Evolutionary conservation across 1,140 invertebrate genomes (phyloP).

Genomic region (Trichogramma pretiosum): DNA sequence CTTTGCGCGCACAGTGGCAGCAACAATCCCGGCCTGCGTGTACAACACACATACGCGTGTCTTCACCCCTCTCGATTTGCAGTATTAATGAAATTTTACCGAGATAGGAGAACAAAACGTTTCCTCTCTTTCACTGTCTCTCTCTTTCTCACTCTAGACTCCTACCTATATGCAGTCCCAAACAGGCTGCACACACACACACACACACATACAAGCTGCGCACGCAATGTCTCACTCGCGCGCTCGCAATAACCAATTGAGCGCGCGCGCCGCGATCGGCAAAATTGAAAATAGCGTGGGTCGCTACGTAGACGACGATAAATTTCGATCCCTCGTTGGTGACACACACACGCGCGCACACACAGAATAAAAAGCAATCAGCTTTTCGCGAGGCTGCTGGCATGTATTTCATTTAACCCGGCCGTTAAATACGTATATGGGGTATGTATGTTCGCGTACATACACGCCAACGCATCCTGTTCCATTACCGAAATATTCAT

Average conservation of each 20-base stretch:
- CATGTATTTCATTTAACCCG: too few species aligned
- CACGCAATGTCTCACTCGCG: too few species aligned
- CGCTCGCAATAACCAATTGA: too few species aligned
- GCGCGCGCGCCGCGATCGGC: conserved; percentile 14
- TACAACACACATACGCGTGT: not conserved
- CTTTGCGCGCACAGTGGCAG: not conserved
- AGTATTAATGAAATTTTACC: conserved; percentile 17
- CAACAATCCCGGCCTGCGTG: not conserved
- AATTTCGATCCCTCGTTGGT: too few species aligned
- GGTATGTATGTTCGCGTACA: too few species aligned
- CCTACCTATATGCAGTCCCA: not conserved
- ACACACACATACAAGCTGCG: too few species aligned
- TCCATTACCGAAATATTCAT: conserved; percentile 14
- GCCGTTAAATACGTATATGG: too few species aligned
- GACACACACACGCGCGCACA: too few species aligned
- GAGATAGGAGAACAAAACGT: too few species aligned
- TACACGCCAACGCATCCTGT: conserved; percentile 2
- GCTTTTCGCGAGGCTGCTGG: too few species aligned
- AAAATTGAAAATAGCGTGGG: conserved; percentile 23
- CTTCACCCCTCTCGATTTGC: conserved; percentile 14
- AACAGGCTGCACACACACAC: not conserved
- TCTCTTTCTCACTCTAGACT: conserved; percentile 6
- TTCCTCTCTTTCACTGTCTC: not conserved
- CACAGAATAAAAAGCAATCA: too few species aligned
- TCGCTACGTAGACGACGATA: too few species aligned